Evolutionary conservation across 2,113 vertebrate species (phyloP).

Genomic region (Silurus asotus): DNA sequence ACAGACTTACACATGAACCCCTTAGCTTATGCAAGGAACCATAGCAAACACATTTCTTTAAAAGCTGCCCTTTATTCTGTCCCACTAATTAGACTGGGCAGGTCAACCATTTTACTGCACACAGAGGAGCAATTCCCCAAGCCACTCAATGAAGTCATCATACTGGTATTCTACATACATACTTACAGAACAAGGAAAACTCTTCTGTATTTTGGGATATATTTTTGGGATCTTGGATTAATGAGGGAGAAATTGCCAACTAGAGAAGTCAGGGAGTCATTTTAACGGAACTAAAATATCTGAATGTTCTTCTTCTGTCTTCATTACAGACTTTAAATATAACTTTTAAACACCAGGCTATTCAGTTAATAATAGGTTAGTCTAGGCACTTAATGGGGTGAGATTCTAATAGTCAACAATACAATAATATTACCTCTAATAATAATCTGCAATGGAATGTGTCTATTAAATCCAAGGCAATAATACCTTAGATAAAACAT

Average conservation of each 20-base stretch:
- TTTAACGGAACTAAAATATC: not conserved
- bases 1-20: conserved; percentile 63
- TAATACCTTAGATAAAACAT: not conserved
- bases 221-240: not conserved
- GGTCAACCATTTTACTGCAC: conserved; percentile 27
- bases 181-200: not conserved
- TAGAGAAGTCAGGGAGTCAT: not conserved
- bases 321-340: conserved; percentile 34
- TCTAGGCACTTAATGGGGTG: conserved; percentile 12
- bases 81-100: conserved; percentile 35
- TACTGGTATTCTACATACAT: conserved; percentile 6
- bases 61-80: conserved; percentile 24
- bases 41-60: conserved; percentile 31
- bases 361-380: conserved; percentile 44
- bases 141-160: conserved; percentile 55
- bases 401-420: conserved; percentile 12
- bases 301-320: not conserved
- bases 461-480: not conserved
- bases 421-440: not conserved
- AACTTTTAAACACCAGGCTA: conserved; percentile 40
- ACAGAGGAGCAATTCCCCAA: conserved; percentile 45
- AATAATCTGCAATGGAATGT: not conserved
- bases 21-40: not conserved
- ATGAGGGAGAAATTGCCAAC: not conserved
- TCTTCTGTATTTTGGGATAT: not conserved